These are phyloP conservation scores for Heteronetta atricapilla DNA, from an alignment of 2,113 vertebrate species.

Conservation along the genomic window DNA sequence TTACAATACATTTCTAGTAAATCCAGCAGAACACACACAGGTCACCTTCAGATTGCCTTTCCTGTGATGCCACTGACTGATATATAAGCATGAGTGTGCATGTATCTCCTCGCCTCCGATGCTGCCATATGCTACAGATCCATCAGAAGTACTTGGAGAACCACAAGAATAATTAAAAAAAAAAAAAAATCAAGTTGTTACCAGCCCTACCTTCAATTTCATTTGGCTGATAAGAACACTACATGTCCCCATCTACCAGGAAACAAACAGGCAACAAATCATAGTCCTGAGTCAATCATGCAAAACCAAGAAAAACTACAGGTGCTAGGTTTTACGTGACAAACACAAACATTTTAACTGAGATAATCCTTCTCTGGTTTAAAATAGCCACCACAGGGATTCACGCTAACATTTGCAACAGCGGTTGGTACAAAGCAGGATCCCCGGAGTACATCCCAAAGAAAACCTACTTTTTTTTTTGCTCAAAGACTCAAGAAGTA, in stretches of 20 bases:
- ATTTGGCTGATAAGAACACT: background rate
- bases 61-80: background rate
- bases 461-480: background rate
- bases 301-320: background rate
- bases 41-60: background rate
- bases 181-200: background rate
- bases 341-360: background rate
- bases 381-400: background rate
- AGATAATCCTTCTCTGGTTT: background rate
- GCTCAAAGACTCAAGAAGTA: background rate
- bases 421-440: background rate
- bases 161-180: background rate
- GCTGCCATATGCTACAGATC: background rate
- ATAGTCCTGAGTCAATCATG: background rate
- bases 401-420: background rate
- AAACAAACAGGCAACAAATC: background rate
- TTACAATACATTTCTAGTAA: background rate
- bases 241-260: background rate
- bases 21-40: background rate
- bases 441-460: background rate
- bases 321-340: background rate
- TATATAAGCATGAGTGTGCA: accelerated
- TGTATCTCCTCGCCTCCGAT: background rate
- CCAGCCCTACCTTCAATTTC: too few species aligned
- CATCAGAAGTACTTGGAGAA: background rate